phyloP scores from a whole-genome alignment of 2,113 vertebrate genomes.

The Syngnathoides biaculeatus region DNA sequence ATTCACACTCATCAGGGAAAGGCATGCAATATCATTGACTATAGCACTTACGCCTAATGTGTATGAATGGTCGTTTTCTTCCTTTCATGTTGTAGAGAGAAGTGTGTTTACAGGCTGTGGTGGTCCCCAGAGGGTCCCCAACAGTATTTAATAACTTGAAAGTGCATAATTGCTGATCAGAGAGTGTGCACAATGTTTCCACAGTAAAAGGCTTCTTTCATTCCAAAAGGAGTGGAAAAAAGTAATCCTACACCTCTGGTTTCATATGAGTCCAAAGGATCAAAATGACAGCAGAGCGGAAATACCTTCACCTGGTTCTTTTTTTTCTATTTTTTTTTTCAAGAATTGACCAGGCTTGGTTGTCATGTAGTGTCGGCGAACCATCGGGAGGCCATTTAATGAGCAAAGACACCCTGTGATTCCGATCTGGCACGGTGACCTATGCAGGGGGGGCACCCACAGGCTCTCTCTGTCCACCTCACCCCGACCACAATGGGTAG shows the following conservation, averaged over 20 bases:
- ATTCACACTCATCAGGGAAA: constrained; percentile 15
- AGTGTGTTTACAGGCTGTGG: constrained; percentile 58
- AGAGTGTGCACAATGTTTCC: constrained; percentile 56
- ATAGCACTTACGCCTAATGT: constrained; percentile 61
- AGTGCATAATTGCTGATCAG: constrained; percentile 77
- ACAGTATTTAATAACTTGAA: constrained; percentile 67
- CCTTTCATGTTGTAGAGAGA: constrained; percentile 56
- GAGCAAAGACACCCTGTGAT: constrained; percentile 60
- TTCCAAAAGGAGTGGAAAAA: constrained; percentile 45
- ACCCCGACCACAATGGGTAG: constrained; percentile 49
- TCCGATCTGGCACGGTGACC: constrained; percentile 64
- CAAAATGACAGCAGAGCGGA: constrained; percentile 42
- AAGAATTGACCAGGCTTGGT: constrained; percentile 34
- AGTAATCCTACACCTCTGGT: constrained; percentile 56
- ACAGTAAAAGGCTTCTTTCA: constrained; percentile 66
- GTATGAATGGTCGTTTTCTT: constrained; percentile 64
- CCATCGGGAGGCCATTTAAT: constrained; percentile 55
- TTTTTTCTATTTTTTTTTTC: constrained; percentile 52
- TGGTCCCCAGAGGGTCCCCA: constrained; percentile 62
- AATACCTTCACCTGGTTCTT: constrained; percentile 56
- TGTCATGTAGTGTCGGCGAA: constrained; percentile 42
- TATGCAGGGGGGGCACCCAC: constrained; percentile 51
- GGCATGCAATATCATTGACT: constrained; percentile 56
- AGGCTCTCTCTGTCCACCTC: constrained; percentile 56
- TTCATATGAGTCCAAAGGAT: constrained; percentile 45